Evolutionary conservation across 2,888 invertebrate genomes (phyloP).

Genomic region (Habroteleia sp.): DNA sequence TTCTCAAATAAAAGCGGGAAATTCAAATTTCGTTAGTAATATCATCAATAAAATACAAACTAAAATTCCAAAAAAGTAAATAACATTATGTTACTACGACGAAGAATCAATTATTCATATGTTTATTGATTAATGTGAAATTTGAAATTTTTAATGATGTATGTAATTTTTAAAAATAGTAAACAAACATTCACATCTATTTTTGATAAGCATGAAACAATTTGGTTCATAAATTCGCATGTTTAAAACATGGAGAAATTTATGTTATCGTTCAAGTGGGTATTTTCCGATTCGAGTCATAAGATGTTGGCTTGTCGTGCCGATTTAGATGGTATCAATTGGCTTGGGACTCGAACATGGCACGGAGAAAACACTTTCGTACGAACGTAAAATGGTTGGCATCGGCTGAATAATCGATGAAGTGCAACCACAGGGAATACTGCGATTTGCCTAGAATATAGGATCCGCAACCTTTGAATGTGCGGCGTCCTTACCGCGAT

Average conservation of each 20-base stretch:
- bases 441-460: conserved; percentile 68
- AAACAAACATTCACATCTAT: no score
- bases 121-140: no score
- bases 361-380: conserved; percentile 69
- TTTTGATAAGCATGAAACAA: conserved; percentile 9
- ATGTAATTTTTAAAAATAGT: no score
- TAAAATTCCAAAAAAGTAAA: no score
- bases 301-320: conserved; percentile 69
- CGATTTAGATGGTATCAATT: conserved; percentile 69
- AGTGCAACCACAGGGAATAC: conserved; percentile 67
- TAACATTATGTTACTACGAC: no score
- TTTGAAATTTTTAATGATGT: no score
- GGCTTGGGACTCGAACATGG: conserved; percentile 71
- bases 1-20: not conserved
- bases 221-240: conserved; percentile 37
- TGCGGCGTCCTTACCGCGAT: conserved; percentile 28
- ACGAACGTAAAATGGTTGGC: conserved; percentile 72
- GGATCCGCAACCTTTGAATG: conserved; percentile 55
- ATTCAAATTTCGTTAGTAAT: no score
- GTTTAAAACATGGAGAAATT: conserved; percentile 46
- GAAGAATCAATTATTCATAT: no score
- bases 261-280: conserved; percentile 57
- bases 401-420: conserved; percentile 75
- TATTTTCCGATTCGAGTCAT: conserved; percentile 65
- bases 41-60: no score